Percentiles rank a stretch among this genome's conserved stretches.
These are phyloP conservation scores for Drosophila saltans DNA, from an alignment of 1,140 invertebrate genomes.

Conservation along the genomic window DNA sequence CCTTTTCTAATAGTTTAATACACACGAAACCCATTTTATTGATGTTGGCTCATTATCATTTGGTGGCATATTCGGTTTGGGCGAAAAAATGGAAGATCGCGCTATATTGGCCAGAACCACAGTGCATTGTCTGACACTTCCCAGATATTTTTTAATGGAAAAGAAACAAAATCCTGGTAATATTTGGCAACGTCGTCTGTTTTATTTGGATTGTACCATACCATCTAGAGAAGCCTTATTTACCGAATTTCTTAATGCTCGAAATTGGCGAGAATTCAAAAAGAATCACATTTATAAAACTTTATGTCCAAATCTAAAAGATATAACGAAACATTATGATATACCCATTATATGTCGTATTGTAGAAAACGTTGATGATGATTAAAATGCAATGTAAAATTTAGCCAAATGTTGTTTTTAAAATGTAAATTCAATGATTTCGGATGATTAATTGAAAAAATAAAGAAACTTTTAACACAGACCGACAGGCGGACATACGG, in stretches of 20 bases:
- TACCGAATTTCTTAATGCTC: slow-evolving; percentile 83
- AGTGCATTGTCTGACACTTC: slow-evolving; percentile 85
- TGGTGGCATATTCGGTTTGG: slow-evolving; percentile 82
- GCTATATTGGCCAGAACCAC: slow-evolving; percentile 84
- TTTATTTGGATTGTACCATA: slow-evolving; percentile 85
- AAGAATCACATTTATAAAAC: slow-evolving; percentile 76
- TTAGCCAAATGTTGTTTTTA: not conserved
- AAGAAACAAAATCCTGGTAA: slow-evolving; percentile 85
- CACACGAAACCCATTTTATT: slow-evolving; percentile 53
- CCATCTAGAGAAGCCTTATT: slow-evolving; percentile 84
- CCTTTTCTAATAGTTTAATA: too few relatives aligned
- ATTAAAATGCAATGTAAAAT: slow-evolving; percentile 13
- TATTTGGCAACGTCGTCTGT: slow-evolving; percentile 85
- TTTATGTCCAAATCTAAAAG: slow-evolving; percentile 6
- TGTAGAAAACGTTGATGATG: slow-evolving; percentile 39
- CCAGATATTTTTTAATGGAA: slow-evolving; percentile 85
- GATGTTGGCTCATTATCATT: slow-evolving; percentile 73
- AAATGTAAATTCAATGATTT: too few relatives aligned
- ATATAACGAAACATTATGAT: slow-evolving; percentile 51
- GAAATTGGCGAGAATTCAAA: slow-evolving; percentile 84
- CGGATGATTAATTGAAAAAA: too few relatives aligned
- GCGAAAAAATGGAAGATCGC: slow-evolving; percentile 84
- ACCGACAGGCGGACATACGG: too few relatives aligned
- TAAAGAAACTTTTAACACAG: too few relatives aligned
- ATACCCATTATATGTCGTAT: slow-evolving; percentile 78